Base-by-base conservation (phyloP, 2,113 vertebrate genomes). In the Bostrychus sinensis region DNA sequence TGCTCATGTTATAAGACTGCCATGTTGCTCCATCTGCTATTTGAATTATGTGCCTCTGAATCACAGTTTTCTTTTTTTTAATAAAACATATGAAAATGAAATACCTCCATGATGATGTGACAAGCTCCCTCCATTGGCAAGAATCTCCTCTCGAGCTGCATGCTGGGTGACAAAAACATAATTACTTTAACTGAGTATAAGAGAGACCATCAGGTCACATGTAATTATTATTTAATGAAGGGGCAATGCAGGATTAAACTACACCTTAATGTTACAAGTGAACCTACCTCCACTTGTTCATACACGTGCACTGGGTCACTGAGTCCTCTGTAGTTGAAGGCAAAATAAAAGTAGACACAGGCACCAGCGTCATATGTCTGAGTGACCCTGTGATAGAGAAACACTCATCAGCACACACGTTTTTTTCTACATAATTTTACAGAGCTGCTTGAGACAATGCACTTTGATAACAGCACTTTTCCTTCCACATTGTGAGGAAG, bases 301-400 rank as follows among this genome's bases (percentile, higher is more conserved):
- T 94, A 97, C 69, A 97, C 94, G 20, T 94, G 89, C 80, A 98
- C 58, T 36, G 97, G 97, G 72, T 99, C 95, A 57, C 94, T 91
- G 83, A 98, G 94, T 88, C 97, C 97, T 85, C 97, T 93, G 92
- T 98, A 99, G 92, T 98, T 98, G 92, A 98, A 99, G 92, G 95
- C 97, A 91, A 99, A 98, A 91, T 98, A 98, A 93, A 99, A 99
- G 92, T 99, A 99, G 88, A 99, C 93, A 63, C 97, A 99, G 72
- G 97, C 97, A 54, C 97, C 97, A 5, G 94, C 92, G 62, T 99
- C 97, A 0, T 99, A 99, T 1, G 94, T 97, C 90, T 99, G 97
- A 1, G 97, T 99, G 67, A 98, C 97, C 90, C 97, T 99, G 83
- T 14, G 26, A 51, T 28, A 51, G 19, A 32, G 36, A 42, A 50